Evolutionary conservation across 1,140 invertebrate genomes (phyloP), one percentile per base, ranked within the genome.

Genomic region (Mesaphorura yosii): DNA sequence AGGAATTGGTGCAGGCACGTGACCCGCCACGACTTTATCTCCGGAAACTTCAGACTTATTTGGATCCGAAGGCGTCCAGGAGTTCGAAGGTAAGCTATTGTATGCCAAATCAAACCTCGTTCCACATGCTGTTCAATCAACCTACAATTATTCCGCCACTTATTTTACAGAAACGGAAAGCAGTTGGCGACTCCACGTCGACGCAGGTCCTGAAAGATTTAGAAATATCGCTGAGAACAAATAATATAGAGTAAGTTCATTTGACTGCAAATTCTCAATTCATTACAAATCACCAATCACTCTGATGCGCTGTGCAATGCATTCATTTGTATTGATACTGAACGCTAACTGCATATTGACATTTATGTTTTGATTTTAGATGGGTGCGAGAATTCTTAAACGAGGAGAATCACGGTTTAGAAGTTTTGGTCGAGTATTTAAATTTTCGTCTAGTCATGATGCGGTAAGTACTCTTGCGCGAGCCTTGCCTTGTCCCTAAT

Each of bases 321-420:
- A n/a, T n/a, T n/a, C n/a, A n/a, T n/a, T n/a, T n/a, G n/a, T n/a
- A n/a, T n/a, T n/a, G n/a, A n/a, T n/a, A n/a, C 17, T 37, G 12
- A 37, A 37, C 12, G 34, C 12, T 37, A 17, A 12, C 34, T 37
- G 34, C 12, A 12, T 19, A 27, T 46, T 46, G 29, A 6, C 44
- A 6, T 60, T 46, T 40, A 23, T 51, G 64, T 64, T 66, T 55
- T 62, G 62, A 62, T 72, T 73, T 26, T 68, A 92, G 89, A 75
- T 98, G 95, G 95, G 95, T 98, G 28, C 78, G 90, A 64, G 90
- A 97, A 72, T 99, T 98, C 73, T 75, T 99, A 37, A 88, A 92
- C 71, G 89, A 96, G 62, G 81, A 88, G 54, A 95, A 98, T 72
- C 83, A 88, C 69, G 95, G 95, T 3, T 72, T 99, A 48, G 91